Conservation (phyloP, 2,113 vertebrate genomes). For the Callocephalon fimbriatum region DNA sequence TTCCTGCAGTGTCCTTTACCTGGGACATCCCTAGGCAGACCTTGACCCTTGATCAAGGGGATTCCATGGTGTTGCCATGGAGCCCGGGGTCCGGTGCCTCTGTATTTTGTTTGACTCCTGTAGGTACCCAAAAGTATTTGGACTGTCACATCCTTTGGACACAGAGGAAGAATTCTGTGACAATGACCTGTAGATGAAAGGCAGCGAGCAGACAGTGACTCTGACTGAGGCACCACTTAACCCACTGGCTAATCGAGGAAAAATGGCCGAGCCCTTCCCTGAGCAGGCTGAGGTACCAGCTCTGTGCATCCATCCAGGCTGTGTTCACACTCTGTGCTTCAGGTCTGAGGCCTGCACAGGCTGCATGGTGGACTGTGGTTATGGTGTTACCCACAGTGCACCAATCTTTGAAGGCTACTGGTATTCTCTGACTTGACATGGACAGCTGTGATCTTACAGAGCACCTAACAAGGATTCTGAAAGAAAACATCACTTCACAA, state of each 20-base stretch:
- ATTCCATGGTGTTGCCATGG: background rate
- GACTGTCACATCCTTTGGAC: background rate
- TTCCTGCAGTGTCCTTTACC: background rate
- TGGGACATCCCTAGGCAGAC: background rate
- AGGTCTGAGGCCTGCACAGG: slow-evolving; percentile 32
- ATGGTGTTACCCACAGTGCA: slow-evolving; percentile 33
- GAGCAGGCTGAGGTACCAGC: slow-evolving; percentile 51
- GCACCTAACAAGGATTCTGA: slow-evolving; percentile 75
- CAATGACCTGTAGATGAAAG: slow-evolving; percentile 34
- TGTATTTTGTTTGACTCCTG: background rate
- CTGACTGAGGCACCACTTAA: slow-evolving; percentile 56
- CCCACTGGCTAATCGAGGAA: slow-evolving; percentile 10
- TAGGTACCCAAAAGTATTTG: slow-evolving; percentile 47
- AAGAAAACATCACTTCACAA: slow-evolving; percentile 66
- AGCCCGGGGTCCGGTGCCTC: fast-evolving
- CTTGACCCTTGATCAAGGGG: background rate
- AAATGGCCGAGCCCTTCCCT: slow-evolving; percentile 41
- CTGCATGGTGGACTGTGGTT: slow-evolving; percentile 23
- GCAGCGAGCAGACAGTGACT: slow-evolving; percentile 24
- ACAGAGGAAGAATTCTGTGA: slow-evolving; percentile 40
- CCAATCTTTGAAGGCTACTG: slow-evolving; percentile 63
- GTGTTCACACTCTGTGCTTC: slow-evolving; percentile 56
- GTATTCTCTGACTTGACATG: slow-evolving; percentile 33
- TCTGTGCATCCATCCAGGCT: slow-evolving; percentile 55
- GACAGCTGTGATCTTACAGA: slow-evolving; percentile 71